Percentiles rank a stretch among this genome's conserved stretches.
Evolutionary conservation across 2,888 invertebrate species (phyloP).

Genomic region (Syritta pipiens): DNA sequence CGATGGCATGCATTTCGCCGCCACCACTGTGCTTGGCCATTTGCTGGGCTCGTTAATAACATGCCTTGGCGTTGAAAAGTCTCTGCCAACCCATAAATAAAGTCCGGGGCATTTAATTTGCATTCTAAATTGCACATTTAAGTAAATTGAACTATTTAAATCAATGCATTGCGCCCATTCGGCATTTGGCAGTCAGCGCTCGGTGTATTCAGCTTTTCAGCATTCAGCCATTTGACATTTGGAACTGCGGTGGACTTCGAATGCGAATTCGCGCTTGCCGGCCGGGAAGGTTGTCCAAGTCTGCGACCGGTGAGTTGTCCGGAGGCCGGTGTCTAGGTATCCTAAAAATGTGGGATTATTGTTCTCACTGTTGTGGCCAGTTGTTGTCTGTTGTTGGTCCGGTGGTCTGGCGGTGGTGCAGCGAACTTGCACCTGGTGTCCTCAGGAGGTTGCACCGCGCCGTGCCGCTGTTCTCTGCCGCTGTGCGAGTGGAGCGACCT

Average conservation of each 20-base stretch:
- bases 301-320: slow-evolving; percentile 10
- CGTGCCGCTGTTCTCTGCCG: not conserved
- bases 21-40: slow-evolving; percentile 29
- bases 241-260: slow-evolving; percentile 14
- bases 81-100: slow-evolving; percentile 61
- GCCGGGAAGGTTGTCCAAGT: slow-evolving; percentile 48
- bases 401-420: too few species aligned
- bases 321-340: slow-evolving; percentile 53
- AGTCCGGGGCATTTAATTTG: slow-evolving; percentile 61
- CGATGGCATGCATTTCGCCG: slow-evolving; percentile 14
- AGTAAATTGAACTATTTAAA: slow-evolving; percentile 68
- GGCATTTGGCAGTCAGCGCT: not conserved
- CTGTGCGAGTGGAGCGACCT: slow-evolving; percentile 36
- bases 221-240: slow-evolving; percentile 37
- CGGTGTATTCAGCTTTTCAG: too few species aligned
- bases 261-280: slow-evolving; percentile 3
- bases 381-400: slow-evolving; percentile 23
- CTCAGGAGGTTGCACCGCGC: slow-evolving; percentile 21
- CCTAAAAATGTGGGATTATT: slow-evolving; percentile 52
- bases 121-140: slow-evolving; percentile 68
- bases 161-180: slow-evolving; percentile 42
- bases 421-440: slow-evolving; percentile 59
- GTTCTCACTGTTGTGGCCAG: slow-evolving; percentile 25
- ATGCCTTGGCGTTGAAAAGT: slow-evolving; percentile 65
- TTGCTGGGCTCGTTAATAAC: slow-evolving; percentile 59